Evolutionary conservation across 2,797 vertebrate species (phyloP).

Genomic region (Bradypodion pumilum): DNA sequence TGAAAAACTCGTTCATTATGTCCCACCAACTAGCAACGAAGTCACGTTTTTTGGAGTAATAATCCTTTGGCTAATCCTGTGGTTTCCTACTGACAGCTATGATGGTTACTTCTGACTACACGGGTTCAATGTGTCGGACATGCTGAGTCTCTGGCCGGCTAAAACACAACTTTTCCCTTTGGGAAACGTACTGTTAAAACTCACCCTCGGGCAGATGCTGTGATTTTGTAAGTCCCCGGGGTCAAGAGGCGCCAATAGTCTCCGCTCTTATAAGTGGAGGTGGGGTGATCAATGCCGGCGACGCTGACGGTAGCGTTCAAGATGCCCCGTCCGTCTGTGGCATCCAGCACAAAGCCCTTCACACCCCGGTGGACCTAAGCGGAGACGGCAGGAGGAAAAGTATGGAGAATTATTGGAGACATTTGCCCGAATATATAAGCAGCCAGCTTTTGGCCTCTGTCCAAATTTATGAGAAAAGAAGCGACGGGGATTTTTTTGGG

Average conservation of each 20-base stretch:
- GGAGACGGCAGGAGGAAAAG: neutral
- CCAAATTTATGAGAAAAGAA: neutral
- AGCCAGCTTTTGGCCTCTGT: too few species aligned
- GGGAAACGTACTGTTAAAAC: neutral
- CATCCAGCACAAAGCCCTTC: slow-evolving; percentile 90
- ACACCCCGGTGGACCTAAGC: slow-evolving; percentile 89
- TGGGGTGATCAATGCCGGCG: slow-evolving; percentile 81
- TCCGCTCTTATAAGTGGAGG: slow-evolving; percentile 86
- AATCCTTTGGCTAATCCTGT: too few species aligned
- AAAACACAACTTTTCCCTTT: neutral
- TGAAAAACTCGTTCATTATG: too few species aligned
- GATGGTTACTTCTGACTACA: neutral
- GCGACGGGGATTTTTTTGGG: too few species aligned
- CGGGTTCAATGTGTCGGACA: neutral
- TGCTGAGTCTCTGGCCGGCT: neutral
- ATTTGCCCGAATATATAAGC: neutral
- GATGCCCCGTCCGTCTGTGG: slow-evolving; percentile 84
- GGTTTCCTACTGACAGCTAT: too few species aligned
- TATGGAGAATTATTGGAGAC: neutral
- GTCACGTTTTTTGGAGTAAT: too few species aligned
- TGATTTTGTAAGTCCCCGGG: slow-evolving; percentile 86
- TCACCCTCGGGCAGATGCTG: slow-evolving; percentile 90
- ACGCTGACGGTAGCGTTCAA: slow-evolving; percentile 92
- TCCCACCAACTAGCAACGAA: too few species aligned
- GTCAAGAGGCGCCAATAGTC: slow-evolving; percentile 96